Percentiles rank a stretch among this genome's conserved stretches.
Evolutionary conservation across 2,888 invertebrate species (phyloP).

Genomic region (Erannis defoliaria): DNA sequence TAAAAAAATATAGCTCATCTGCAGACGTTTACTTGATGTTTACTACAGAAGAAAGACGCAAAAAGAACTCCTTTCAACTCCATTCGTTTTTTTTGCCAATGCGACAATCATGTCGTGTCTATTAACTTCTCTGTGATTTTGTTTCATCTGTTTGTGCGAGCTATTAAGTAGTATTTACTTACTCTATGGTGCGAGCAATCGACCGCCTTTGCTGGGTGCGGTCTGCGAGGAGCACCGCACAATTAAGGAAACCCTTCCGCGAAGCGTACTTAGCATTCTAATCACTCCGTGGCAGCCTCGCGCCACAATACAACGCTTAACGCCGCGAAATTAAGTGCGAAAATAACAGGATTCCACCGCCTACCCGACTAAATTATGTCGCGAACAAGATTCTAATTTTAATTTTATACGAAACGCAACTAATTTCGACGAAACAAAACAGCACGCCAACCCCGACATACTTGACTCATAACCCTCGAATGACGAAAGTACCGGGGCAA

Average conservation of each 20-base stretch:
- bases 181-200: conserved; percentile 23
- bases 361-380: conserved; percentile 66
- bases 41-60: too few relatives aligned
- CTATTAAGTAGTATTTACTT: too few relatives aligned
- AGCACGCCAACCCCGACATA: conserved; percentile 55
- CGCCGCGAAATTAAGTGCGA: conserved; percentile 78
- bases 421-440: conserved; percentile 67
- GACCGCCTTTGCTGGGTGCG: conserved; percentile 59
- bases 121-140: not conserved
- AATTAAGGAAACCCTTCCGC: conserved; percentile 79
- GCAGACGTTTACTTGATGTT: too few relatives aligned
- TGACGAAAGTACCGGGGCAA: conserved; percentile 68
- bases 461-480: conserved; percentile 72
- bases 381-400: conserved; percentile 64
- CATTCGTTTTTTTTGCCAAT: not conserved
- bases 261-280: conserved; percentile 79
- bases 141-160: conserved; percentile 2
- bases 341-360: conserved; percentile 70
- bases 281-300: conserved; percentile 71
- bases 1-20: too few relatives aligned
- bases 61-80: too few relatives aligned
- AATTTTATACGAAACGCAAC: conserved; percentile 59
- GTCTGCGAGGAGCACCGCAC: conserved; percentile 69
- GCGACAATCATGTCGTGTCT: not conserved
- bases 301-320: conserved; percentile 78